A percentile compares a stretch with the other conserved stretches of the same genome.
Evolutionary conservation across 2,797 vertebrate species (phyloP).

Genomic region (Urosaurus nigricauda): DNA sequence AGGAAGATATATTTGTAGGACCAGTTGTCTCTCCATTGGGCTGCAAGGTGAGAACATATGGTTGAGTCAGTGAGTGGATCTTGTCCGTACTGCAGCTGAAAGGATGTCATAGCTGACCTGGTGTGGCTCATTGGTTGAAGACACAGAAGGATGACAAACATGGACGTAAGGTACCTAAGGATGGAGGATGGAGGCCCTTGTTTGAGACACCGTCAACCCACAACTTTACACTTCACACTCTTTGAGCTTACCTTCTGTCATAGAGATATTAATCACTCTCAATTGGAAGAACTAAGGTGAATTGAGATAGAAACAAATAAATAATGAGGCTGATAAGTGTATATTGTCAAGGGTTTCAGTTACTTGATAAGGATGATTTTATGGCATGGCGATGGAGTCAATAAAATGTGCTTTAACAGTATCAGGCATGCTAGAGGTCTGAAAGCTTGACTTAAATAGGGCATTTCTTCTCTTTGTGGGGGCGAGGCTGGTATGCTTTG

Average conservation of each 20-base stretch:
- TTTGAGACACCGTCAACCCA: neutral
- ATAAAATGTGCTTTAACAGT: neutral
- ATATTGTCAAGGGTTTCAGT: neutral
- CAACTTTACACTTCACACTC: neutral
- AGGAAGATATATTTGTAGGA: neutral
- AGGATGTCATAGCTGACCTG: too few relatives aligned
- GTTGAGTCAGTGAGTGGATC: too few relatives aligned
- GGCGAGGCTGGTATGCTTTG: neutral
- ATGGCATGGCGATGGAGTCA: neutral
- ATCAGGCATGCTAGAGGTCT: slow-evolving; percentile 9
- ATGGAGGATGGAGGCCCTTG: neutral
- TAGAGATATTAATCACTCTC: too few relatives aligned
- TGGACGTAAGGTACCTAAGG: neutral
- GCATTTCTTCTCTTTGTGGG: slow-evolving; percentile 12
- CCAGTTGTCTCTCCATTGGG: neutral
- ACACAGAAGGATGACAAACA: neutral
- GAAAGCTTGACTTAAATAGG: slow-evolving; percentile 29
- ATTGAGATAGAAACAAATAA: neutral
- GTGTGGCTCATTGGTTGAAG: too few relatives aligned
- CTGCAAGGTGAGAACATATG: neutral
- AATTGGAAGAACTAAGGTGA: neutral
- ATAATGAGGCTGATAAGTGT: neutral
- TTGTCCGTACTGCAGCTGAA: too few relatives aligned
- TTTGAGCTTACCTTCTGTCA: neutral
- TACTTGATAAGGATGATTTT: neutral